Evolutionary conservation across 2,113 vertebrate genomes (phyloP).

Genomic region (Oreochromis spilurus): DNA sequence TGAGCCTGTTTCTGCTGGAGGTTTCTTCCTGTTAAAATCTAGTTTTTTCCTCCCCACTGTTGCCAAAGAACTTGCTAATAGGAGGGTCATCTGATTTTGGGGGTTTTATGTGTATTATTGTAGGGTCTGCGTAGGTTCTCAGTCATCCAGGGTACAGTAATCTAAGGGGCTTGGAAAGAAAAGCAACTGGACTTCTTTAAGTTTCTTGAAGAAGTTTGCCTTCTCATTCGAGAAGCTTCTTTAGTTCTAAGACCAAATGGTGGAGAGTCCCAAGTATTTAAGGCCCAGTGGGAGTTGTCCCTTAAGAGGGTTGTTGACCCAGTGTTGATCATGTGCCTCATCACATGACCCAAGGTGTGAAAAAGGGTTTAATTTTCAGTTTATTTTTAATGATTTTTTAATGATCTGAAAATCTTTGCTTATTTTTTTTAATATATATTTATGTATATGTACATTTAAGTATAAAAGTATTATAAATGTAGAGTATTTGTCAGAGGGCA

Average conservation of each 20-base stretch:
- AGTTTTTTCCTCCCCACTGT: rapidly evolving
- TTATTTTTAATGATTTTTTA: background rate
- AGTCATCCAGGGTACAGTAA: background rate
- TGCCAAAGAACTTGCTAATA: rapidly evolving
- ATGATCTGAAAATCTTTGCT: background rate
- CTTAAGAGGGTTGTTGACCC: rapidly evolving
- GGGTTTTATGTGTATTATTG: background rate
- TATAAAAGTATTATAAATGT: too few species aligned
- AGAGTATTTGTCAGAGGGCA: background rate
- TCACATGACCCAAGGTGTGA: background rate
- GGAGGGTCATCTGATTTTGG: background rate
- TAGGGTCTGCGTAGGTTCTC: background rate
- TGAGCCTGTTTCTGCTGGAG: background rate
- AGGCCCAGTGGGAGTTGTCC: background rate
- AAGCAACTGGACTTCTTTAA: background rate
- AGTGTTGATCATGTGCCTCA: background rate
- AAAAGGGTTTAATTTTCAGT: background rate
- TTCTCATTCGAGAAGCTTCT: background rate
- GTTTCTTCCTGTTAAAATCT: background rate
- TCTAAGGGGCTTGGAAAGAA: background rate
- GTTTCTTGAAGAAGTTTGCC: background rate
- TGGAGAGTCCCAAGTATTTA: background rate
- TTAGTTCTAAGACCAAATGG: background rate
- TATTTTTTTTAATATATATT: background rate
- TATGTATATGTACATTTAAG: background rate